These are phyloP conservation scores for Oryzias javanicus DNA, from an alignment of 2,113 vertebrate species.

Conservation along the genomic window DNA sequence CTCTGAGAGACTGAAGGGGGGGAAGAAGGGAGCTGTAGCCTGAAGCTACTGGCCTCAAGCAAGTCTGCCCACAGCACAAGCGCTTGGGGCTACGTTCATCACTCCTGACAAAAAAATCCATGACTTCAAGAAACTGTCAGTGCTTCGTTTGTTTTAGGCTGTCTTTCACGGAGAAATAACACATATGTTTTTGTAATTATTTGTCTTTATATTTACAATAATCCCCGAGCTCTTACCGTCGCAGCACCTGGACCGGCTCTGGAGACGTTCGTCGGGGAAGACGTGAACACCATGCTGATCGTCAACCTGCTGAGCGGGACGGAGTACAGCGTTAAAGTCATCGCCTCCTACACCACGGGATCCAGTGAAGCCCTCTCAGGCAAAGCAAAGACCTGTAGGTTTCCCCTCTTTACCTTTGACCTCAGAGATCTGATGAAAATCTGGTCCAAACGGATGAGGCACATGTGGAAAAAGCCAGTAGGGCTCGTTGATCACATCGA, in stretches of 20 bases:
- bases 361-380: constrained; percentile 89
- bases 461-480: too few relatives aligned
- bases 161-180: too few relatives aligned
- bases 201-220: too few relatives aligned
- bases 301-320: constrained; percentile 91
- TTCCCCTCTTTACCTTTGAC: background rate
- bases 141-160: background rate
- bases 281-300: constrained; percentile 91
- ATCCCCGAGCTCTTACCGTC: background rate
- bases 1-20: background rate
- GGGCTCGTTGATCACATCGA: too few relatives aligned
- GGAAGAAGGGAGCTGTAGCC: background rate
- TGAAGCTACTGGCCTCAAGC: background rate
- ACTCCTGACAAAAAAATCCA: background rate
- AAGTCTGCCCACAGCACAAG: background rate
- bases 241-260: constrained; percentile 86
- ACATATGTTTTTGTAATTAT: too few relatives aligned
- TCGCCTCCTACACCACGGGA: constrained; percentile 90
- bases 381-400: constrained; percentile 88
- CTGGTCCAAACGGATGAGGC: too few relatives aligned
- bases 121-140: background rate
- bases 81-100: background rate
- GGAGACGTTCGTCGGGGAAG: constrained; percentile 95
- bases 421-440: too few relatives aligned
- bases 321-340: constrained; percentile 91